A percentile compares a stretch with the other conserved stretches of the same genome.
Evolutionary conservation across 1,140 invertebrate species (phyloP).

Genomic region (Riptortus pedestris): DNA sequence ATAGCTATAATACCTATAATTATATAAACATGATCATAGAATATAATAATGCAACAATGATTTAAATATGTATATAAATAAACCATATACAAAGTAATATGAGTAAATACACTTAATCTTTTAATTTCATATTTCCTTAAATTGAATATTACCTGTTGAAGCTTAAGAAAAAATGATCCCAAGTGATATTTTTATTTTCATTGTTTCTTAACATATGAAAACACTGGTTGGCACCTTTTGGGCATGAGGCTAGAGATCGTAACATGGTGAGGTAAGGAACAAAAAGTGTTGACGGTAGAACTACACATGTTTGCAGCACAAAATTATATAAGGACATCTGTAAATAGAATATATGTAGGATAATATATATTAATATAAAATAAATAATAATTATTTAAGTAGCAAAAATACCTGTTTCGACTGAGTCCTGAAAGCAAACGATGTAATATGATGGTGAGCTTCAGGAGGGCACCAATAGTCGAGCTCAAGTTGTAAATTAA

Average conservation of each 20-base stretch:
- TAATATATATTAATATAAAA: too few relatives aligned
- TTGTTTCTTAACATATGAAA: slow-evolving; percentile 73
- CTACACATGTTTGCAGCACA: slow-evolving; percentile 73
- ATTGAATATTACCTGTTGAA: slow-evolving; percentile 53
- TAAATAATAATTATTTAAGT: neutral
- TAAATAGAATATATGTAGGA: slow-evolving; percentile 16
- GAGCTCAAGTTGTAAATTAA: slow-evolving; percentile 56
- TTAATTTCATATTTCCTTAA: slow-evolving; percentile 11
- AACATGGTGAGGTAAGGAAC: slow-evolving; percentile 81
- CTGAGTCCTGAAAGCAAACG: slow-evolving; percentile 35
- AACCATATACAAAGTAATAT: neutral
- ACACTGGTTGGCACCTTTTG: slow-evolving; percentile 61
- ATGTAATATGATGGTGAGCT: slow-evolving; percentile 22
- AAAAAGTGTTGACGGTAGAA: slow-evolving; percentile 73
- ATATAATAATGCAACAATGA: neutral
- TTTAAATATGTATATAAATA: neutral
- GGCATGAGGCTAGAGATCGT: slow-evolving; percentile 62
- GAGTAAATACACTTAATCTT: neutral
- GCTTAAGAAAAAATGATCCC: slow-evolving; percentile 83
- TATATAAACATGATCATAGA: slow-evolving; percentile 15
- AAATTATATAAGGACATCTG: slow-evolving; percentile 82
- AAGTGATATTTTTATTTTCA: slow-evolving; percentile 44
- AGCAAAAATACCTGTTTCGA: slow-evolving; percentile 26
- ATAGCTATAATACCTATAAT: slow-evolving; percentile 41
- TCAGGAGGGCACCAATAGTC: slow-evolving; percentile 76